Conservation (phyloP, 2,113 vertebrate species). For the Rhinolophus ferrumequinum region DNA sequence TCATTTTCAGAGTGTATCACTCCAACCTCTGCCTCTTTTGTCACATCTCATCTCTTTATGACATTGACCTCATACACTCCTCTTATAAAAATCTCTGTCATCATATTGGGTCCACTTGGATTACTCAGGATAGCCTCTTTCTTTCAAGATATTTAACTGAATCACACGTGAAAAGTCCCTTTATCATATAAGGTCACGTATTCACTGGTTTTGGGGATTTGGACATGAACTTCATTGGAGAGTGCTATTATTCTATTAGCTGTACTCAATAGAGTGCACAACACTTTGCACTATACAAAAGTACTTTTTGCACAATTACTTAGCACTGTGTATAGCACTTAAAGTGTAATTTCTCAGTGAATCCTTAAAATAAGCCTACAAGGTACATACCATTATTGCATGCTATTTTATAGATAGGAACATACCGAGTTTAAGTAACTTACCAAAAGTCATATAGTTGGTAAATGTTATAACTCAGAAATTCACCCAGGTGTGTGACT, state of each 20-base stretch:
- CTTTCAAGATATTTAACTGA: neutral
- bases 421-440: neutral
- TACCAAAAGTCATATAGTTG: neutral
- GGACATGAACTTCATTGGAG: neutral
- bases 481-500: neutral
- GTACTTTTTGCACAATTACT: neutral
- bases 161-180: neutral
- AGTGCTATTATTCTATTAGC: neutral
- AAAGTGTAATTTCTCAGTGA: neutral
- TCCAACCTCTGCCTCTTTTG: neutral
- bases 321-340: neutral
- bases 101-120: neutral
- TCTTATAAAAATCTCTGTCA: neutral
- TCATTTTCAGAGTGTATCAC: neutral
- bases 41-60: neutral
- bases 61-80: fast-evolving
- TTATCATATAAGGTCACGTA: neutral
- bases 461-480: neutral
- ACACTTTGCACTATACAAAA: neutral
- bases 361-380: neutral
- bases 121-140: neutral
- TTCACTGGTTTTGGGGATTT: neutral
- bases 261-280: neutral
- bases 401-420: neutral
- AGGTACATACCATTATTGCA: neutral